phyloP scores from a whole-genome alignment of 2,888 invertebrate genomes.

The Drosophila imparisetae region DNA sequence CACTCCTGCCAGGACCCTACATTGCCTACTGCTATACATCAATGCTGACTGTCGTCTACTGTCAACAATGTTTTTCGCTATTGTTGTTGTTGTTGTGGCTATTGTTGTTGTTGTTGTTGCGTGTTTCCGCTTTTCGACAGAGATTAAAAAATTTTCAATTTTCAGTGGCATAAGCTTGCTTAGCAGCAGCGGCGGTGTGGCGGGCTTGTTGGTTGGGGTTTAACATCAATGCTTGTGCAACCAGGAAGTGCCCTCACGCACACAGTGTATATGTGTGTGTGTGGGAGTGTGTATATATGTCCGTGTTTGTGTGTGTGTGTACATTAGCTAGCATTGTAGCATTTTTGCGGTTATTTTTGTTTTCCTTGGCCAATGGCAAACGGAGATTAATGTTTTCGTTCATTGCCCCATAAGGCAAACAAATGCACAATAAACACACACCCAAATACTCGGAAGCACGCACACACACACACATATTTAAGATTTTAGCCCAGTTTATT shows the following conservation, averaged over 20 bases:
- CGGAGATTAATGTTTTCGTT: conserved; percentile 82
- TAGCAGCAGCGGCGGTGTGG: conserved; percentile 19
- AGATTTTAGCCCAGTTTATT: conserved; percentile 22
- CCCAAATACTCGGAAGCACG: conserved; percentile 5
- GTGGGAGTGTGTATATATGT: background rate
- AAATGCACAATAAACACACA: conserved; percentile 36
- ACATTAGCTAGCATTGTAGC: conserved; percentile 46
- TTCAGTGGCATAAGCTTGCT: conserved; percentile 58
- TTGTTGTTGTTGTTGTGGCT: conserved; percentile 29
- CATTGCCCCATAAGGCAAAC: conserved; percentile 63
- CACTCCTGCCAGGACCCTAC: conserved; percentile 4
- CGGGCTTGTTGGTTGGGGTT: background rate
- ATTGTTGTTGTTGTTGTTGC: conserved; percentile 29
- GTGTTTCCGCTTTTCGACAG: conserved; percentile 76
- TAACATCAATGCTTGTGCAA: conserved; percentile 40
- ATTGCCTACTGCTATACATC: conserved; percentile 31
- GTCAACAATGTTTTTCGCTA: conserved; percentile 52
- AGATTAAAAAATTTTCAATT: conserved; percentile 77
- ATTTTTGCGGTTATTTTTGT: conserved; percentile 49
- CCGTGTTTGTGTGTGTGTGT: conserved; percentile 26
- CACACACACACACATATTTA: background rate
- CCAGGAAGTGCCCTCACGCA: conserved; percentile 32
- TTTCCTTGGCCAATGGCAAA: conserved; percentile 76
- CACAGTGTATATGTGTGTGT: conserved; percentile 1
- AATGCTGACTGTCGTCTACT: conserved; percentile 58